Base-by-base conservation (phyloP, 2,797 vertebrate species). In the Leuciscus waleckii region DNA sequence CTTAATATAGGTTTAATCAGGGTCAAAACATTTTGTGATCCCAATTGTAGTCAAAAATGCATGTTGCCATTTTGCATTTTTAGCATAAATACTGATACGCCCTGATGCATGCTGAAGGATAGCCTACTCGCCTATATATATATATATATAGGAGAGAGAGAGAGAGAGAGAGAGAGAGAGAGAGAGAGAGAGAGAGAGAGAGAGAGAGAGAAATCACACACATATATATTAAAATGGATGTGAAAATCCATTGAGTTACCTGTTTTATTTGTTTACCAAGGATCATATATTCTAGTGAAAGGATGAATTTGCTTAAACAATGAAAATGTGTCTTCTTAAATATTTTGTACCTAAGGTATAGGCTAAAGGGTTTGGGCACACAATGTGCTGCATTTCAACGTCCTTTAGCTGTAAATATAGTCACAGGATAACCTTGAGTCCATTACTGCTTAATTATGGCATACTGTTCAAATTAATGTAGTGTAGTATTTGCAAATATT, bases 381-480 rank as follows among this genome's bases (percentile, higher is more conserved):
- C 37, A 65, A 65, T 61, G 19, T 76, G 23, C 23, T 41, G n/a
- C 16, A 29, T 63, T 63, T 63, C 56, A 63, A 19, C 13, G 0
- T 5, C 74, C 21, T 58, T 39, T 56, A 58, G 29, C 29, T 32
- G 63, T 65, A 32, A 65, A 32, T 13, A 54, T 54, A 37, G 21
- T 54, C 73, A n/a, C n/a, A 29, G n/a, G 16, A 63, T 39, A 79
- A 79, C 56, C 56, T 63, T 63, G 58, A 63, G 16, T 63, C 13
- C n/a, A 43, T 63, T 43, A 41, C 2, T 14, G 39, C n/a, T 7
- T 26, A 19, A 63, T 43, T 79, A 43, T 29, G 76, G 43, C 37
- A 63, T 79, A 7, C 29, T 61, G 54, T 61, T 79, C 5, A 21
- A 43, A 63, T 79, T 7, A 32, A 43, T 10, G 41, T 43, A 5